Percentiles rank a stretch among this genome's conserved stretches.
phyloP scores from a whole-genome alignment of 2,888 invertebrate genomes.

The Conchocele bisecta region DNA sequence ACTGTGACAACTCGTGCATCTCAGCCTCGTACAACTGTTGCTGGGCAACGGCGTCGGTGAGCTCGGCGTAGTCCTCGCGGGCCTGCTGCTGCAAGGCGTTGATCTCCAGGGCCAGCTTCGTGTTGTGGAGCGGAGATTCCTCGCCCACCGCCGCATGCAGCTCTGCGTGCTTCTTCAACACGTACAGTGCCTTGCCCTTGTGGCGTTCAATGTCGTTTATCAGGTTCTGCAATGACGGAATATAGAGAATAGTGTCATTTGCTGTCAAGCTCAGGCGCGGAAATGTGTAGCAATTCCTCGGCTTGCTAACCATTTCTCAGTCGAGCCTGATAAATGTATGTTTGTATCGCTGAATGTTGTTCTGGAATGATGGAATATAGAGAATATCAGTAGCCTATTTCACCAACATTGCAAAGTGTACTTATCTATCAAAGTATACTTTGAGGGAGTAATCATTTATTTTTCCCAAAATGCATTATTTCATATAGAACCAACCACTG shows the following conservation, averaged over 20 bases:
- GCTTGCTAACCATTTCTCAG: too few relatives aligned
- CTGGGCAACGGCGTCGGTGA: conserved; percentile 67
- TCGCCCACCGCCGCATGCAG: conserved; percentile 57
- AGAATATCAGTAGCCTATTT: too few relatives aligned
- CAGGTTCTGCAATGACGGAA: conserved; percentile 65
- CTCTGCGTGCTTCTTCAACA: conserved; percentile 63
- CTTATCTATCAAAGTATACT: too few relatives aligned
- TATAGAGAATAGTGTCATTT: background rate
- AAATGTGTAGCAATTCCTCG: too few relatives aligned
- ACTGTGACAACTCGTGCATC: conserved; percentile 65
- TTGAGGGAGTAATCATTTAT: too few relatives aligned
- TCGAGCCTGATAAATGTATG: too few relatives aligned
- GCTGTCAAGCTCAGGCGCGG: too few relatives aligned
- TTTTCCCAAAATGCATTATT: too few relatives aligned
- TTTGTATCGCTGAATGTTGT: too few relatives aligned
- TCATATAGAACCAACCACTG: too few relatives aligned
- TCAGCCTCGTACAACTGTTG: conserved; percentile 75
- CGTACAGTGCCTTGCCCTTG: conserved; percentile 67
- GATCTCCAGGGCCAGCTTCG: conserved; percentile 70
- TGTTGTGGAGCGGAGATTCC: conserved; percentile 49
- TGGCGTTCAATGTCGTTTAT: conserved; percentile 73
- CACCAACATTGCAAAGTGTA: too few relatives aligned
- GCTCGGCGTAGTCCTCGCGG: conserved; percentile 61
- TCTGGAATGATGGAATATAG: background rate
- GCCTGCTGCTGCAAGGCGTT: conserved; percentile 70